Conservation (phyloP, 2,113 vertebrate genomes). For the Conger conger region DNA sequence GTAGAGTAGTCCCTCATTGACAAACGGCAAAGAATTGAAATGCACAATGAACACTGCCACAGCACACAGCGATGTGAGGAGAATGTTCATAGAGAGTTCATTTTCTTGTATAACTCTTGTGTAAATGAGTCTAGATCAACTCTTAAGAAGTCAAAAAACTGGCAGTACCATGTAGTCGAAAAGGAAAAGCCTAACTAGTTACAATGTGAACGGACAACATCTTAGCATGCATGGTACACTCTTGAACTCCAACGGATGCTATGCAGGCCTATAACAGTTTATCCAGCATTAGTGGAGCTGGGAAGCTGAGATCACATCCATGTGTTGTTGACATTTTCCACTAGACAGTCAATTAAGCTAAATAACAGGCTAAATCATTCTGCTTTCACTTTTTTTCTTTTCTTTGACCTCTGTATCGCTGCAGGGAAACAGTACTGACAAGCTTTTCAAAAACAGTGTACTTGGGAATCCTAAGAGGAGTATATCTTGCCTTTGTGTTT, state of each 20-base stretch:
- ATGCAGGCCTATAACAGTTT: background rate
- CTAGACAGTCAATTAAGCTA: background rate
- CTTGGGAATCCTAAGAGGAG: background rate
- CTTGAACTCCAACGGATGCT: background rate
- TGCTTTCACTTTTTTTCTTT: background rate
- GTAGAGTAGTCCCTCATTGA: background rate
- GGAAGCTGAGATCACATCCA: conserved; percentile 10
- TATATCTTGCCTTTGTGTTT: background rate
- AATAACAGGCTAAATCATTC: background rate
- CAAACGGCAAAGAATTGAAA: background rate
- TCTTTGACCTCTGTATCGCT: conserved; percentile 4
- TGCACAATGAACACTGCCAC: too few species aligned
- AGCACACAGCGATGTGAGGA: too few species aligned
- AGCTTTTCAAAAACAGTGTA: background rate
- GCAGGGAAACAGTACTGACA: background rate
- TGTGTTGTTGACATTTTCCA: conserved; percentile 12
- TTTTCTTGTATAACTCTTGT: too few species aligned
- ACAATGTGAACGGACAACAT: too few species aligned
- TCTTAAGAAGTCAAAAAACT: background rate
- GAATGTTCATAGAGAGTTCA: too few species aligned
- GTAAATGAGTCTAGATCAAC: too few species aligned
- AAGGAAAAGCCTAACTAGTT: background rate
- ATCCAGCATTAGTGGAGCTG: background rate
- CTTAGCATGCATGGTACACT: background rate
- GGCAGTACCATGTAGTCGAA: background rate